Evolutionary conservation across 1,140 invertebrate genomes (phyloP).

Genomic region (Pogonomyrmex barbatus): DNA sequence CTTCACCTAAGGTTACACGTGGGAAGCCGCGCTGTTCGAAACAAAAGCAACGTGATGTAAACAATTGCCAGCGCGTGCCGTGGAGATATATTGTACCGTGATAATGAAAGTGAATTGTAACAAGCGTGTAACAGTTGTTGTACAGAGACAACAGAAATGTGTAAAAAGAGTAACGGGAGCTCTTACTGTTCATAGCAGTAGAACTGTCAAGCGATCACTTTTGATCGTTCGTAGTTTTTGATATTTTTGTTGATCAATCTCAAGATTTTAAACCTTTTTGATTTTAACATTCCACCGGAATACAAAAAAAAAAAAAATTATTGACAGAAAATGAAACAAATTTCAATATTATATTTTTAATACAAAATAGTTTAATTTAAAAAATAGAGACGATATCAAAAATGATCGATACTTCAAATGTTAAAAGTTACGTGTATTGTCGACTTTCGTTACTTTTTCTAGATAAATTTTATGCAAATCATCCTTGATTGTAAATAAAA

Average conservation of each 20-base stretch:
- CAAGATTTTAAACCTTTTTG: no score
- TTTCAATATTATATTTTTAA: no score
- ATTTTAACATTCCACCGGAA: no score
- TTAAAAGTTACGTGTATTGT: not conserved
- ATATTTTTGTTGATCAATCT: no score
- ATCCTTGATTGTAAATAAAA: not conserved
- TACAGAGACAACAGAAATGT: not conserved
- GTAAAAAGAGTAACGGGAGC: not conserved
- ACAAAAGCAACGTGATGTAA: slow-evolving; percentile 58
- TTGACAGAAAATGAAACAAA: no score
- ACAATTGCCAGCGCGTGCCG: slow-evolving; percentile 56
- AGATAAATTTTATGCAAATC: not conserved
- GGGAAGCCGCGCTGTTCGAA: slow-evolving; percentile 38
- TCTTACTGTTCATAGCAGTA: no score
- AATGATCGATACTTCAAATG: no score
- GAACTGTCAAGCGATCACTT: no score
- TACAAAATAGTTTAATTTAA: no score
- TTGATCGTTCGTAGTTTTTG: no score
- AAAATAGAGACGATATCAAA: no score
- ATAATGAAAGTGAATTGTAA: slow-evolving; percentile 56
- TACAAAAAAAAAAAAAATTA: no score
- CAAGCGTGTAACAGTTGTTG: slow-evolving; percentile 19
- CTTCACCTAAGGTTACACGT: slow-evolving; percentile 53
- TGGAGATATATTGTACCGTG: slow-evolving; percentile 38
- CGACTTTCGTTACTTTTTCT: not conserved